These are phyloP conservation scores for Porites lutea DNA, from an alignment of 64 coral and sea anemone genomes.

Conservation along the genomic window DNA sequence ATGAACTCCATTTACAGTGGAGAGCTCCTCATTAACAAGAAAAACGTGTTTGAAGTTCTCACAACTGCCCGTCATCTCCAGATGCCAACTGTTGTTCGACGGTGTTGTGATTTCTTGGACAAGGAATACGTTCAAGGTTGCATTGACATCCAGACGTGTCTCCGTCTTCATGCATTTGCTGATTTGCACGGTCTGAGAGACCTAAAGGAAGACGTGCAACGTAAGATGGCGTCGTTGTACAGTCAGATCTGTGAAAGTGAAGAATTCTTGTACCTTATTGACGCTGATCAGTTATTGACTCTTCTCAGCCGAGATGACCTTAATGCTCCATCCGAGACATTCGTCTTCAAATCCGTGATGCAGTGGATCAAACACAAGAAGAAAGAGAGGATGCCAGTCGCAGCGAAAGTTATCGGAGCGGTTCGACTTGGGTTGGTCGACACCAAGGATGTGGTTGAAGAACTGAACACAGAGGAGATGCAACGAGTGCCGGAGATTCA, in stretches of 20 bases:
- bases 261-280: not conserved
- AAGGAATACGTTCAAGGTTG: not conserved
- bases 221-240: slow-evolving; percentile 9
- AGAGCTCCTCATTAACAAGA: not conserved
- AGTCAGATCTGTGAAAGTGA: slow-evolving; percentile 9
- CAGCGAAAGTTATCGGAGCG: too few relatives aligned
- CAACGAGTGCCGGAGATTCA: too few relatives aligned
- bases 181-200: not conserved
- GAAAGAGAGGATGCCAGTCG: too few relatives aligned
- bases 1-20: not conserved
- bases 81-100: not conserved
- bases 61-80: not conserved
- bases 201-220: not conserved
- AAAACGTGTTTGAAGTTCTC: slow-evolving; percentile 6
- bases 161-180: not conserved
- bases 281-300: not conserved
- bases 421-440: too few relatives aligned
- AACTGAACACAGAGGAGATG: too few relatives aligned
- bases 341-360: slow-evolving; percentile 27
- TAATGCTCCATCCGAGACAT: slow-evolving; percentile 18
- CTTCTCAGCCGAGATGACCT: slow-evolving; percentile 26
- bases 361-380: slow-evolving; percentile 34
- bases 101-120: not conserved
- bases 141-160: not conserved
- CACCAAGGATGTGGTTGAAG: too few relatives aligned